Evolutionary conservation across 2,888 invertebrate species (phyloP).

Genomic region (Marasmarcha lunaedactyla): DNA sequence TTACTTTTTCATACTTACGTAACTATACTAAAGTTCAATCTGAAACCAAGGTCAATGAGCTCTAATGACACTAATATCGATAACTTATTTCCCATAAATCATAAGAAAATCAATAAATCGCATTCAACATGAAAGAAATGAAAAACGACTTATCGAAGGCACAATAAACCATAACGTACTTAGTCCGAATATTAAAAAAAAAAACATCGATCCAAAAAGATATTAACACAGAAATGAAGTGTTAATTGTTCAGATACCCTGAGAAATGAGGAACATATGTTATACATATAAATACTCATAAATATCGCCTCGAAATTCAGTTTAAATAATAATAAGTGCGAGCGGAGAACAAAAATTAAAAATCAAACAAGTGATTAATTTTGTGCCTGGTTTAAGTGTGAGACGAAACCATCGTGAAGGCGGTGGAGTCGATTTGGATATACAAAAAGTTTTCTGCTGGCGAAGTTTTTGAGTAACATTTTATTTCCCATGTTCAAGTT

Average conservation of each 20-base stretch:
- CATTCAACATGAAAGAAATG: too few species aligned
- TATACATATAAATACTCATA: conserved; percentile 66
- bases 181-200: not conserved
- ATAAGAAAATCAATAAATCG: too few species aligned
- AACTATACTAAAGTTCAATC: too few species aligned
- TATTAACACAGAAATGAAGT: conserved; percentile 64
- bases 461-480: too few species aligned
- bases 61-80: too few species aligned
- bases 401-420: conserved; percentile 39
- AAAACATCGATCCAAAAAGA: conserved; percentile 26
- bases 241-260: conserved; percentile 68
- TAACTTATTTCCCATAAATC: too few species aligned
- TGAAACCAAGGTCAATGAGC: too few species aligned
- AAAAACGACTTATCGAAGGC: not conserved
- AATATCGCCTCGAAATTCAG: conserved; percentile 64
- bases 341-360: conserved; percentile 58
- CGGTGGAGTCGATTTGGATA: conserved; percentile 24
- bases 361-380: conserved; percentile 67
- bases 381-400: conserved; percentile 60
- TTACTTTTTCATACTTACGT: too few species aligned
- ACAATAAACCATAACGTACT: not conserved
- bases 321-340: conserved; percentile 70
- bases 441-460: too few species aligned
- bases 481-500: too few species aligned
- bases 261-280: conserved; percentile 70